Evolutionary conservation across 1,140 invertebrate species (phyloP).

Genomic region (Meteorus sp.): DNA sequence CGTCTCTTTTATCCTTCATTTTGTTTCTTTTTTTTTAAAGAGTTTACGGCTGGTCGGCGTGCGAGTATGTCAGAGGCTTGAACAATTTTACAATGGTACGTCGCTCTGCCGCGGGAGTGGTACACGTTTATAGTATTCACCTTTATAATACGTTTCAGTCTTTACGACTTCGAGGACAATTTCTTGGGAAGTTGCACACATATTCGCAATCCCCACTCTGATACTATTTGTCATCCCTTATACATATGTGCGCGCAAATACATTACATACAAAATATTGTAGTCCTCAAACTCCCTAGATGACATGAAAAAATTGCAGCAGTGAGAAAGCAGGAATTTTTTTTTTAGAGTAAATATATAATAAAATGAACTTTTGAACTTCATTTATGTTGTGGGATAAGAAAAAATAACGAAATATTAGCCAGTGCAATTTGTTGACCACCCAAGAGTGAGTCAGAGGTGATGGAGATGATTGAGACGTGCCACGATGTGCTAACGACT

Average conservation of each 20-base stretch:
- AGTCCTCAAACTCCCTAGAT: too few species aligned
- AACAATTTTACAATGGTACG: conserved; percentile 46
- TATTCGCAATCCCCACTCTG: conserved; percentile 14
- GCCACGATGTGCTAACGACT: conserved; percentile 7
- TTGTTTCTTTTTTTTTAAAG: not conserved
- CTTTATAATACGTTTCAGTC: conserved; percentile 41
- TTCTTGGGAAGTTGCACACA: conserved; percentile 7
- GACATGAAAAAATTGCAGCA: too few species aligned
- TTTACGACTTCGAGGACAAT: conserved; percentile 35
- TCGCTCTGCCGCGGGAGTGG: conserved; percentile 35
- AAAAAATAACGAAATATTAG: not conserved
- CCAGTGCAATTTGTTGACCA: not conserved
- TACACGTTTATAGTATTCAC: conserved; percentile 45
- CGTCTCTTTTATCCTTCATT: too few species aligned
- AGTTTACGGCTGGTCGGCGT: conserved; percentile 6
- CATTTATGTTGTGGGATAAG: not conserved
- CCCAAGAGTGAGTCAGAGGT: not conserved
- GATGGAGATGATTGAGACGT: conserved; percentile 9
- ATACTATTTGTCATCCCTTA: conserved; percentile 16
- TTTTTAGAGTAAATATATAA: not conserved
- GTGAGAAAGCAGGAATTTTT: too few species aligned
- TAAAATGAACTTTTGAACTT: not conserved
- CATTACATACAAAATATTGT: too few species aligned
- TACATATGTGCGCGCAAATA: not conserved
- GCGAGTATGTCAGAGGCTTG: not conserved